These are phyloP conservation scores for Megaleporinus macrocephalus DNA, from an alignment of 2,113 vertebrate species.

Conservation along the genomic window DNA sequence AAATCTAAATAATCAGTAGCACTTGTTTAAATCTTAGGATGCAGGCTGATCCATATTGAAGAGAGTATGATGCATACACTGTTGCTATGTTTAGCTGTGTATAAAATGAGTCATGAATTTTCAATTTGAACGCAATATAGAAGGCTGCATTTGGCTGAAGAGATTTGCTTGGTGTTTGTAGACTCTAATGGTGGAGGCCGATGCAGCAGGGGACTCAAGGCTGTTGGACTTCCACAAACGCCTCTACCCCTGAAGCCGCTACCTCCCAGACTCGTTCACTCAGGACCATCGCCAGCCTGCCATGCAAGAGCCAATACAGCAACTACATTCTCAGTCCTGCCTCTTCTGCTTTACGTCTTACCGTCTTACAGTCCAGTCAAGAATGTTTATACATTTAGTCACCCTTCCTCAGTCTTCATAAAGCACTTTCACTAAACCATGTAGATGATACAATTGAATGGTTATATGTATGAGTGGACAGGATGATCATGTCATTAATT, in stretches of 20 bases:
- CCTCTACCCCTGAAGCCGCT: slow-evolving; percentile 71
- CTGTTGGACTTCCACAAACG: slow-evolving; percentile 82
- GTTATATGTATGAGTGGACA: neutral
- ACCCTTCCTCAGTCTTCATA: neutral
- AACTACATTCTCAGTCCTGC: neutral
- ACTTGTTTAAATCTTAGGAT: neutral
- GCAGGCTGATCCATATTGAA: neutral
- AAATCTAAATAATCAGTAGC: neutral
- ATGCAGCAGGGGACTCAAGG: slow-evolving; percentile 80
- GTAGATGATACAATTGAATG: neutral
- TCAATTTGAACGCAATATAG: neutral
- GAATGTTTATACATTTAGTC: neutral
- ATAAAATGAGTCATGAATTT: neutral
- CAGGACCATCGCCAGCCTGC: neutral
- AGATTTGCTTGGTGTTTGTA: slow-evolving; percentile 57
- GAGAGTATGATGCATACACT: neutral
- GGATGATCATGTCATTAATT: neutral
- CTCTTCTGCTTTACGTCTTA: slow-evolving; percentile 5
- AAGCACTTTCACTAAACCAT: neutral
- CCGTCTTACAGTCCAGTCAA: neutral
- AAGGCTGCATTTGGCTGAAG: neutral
- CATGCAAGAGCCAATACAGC: slow-evolving; percentile 4
- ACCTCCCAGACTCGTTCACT: neutral
- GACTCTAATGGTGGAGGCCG: slow-evolving; percentile 87
- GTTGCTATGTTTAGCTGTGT: neutral